These are phyloP conservation scores for Lasioglossum baleicum DNA, from an alignment of 1,140 invertebrate species.

Conservation along the genomic window DNA sequence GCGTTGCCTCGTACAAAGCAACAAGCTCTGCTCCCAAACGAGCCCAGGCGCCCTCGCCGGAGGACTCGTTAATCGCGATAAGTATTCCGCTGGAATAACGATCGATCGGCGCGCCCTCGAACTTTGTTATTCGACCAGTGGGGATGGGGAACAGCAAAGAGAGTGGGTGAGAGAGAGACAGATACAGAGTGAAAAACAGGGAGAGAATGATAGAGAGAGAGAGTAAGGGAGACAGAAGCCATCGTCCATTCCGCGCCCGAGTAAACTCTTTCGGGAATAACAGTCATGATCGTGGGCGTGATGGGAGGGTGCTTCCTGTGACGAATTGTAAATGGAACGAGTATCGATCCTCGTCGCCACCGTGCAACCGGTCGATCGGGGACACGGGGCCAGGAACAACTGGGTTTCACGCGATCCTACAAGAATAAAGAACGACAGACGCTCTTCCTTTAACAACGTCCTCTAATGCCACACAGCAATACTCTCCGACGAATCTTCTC, in stretches of 20 bases:
- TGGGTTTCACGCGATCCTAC: too few species aligned
- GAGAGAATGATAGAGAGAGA: too few species aligned
- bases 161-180: too few species aligned
- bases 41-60: not conserved
- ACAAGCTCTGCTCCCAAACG: too few species aligned
- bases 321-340: conserved; percentile 30
- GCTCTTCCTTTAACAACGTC: too few species aligned
- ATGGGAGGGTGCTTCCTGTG: not conserved
- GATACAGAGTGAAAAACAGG: too few species aligned
- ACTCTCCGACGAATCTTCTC: too few species aligned
- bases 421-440: too few species aligned
- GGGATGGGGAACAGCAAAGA: not conserved
- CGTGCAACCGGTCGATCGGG: not conserved
- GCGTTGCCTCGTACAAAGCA: too few species aligned
- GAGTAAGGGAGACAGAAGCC: not conserved
- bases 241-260: not conserved
- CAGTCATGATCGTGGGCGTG: conserved; percentile 14
- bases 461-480: too few species aligned
- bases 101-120: not conserved
- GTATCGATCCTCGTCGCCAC: conserved; percentile 24
- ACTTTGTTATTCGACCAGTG: not conserved
- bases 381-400: not conserved
- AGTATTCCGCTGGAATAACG: not conserved
- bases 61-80: not conserved
- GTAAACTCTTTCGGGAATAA: not conserved